Conservation (phyloP, 2,888 invertebrate genomes). For the Lithophane ornitopus region DNA sequence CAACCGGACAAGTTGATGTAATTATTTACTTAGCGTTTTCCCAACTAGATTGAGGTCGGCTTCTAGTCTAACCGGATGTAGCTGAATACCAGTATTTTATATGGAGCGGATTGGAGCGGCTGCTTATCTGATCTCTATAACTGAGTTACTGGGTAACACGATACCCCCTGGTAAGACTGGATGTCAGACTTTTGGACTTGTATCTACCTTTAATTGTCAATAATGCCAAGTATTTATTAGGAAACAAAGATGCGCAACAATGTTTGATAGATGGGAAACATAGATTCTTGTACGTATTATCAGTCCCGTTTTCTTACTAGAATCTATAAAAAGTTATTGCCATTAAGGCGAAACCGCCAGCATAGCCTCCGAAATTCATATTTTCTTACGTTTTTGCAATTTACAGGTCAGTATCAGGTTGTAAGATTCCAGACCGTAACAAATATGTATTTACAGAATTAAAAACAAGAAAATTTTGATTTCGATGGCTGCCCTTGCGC, state of each 20-base stretch:
- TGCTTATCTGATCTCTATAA: not conserved
- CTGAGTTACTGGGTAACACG: not conserved
- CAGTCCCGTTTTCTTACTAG: not conserved
- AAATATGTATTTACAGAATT: not conserved
- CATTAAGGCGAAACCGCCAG: not conserved
- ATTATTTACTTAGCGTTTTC: not conserved
- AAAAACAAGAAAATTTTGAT: not conserved
- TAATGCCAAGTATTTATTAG: not conserved
- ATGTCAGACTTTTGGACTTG: not conserved
- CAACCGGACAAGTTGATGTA: slow-evolving; percentile 8
- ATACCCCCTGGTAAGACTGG: not conserved
- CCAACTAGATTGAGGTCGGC: not conserved
- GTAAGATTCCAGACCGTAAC: not conserved
- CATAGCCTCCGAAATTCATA: not conserved
- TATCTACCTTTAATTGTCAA: too few relatives aligned
- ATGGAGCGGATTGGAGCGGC: too few relatives aligned
- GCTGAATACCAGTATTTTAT: not conserved
- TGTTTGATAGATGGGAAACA: not conserved
- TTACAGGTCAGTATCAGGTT: not conserved
- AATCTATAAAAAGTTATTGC: not conserved
- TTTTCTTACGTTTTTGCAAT: not conserved
- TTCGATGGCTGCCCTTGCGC: not conserved
- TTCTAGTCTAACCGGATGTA: not conserved
- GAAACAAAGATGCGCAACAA: not conserved
- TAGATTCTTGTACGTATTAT: not conserved